Conservation (phyloP, 2,888 invertebrate species). For the Chirona hameri region DNA sequence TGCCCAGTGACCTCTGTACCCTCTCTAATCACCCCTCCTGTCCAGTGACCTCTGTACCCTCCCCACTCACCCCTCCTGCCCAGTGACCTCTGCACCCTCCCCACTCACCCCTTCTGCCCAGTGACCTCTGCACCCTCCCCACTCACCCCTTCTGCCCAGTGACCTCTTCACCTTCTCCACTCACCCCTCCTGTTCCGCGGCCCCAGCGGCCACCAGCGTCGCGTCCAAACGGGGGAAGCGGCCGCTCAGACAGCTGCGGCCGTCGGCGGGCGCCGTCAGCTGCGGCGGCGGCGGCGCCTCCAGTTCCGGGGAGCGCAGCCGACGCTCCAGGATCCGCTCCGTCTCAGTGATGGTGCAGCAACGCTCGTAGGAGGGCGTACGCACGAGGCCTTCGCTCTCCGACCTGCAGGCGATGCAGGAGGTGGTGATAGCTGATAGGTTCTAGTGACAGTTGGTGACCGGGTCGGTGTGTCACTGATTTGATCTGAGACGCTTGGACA, state of each 20-base stretch:
- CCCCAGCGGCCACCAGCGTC: constrained; percentile 60
- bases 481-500: too few species aligned
- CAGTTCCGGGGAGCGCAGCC: constrained; percentile 68
- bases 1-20: too few species aligned
- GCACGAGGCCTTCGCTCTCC: constrained; percentile 62
- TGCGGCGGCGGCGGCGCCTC: constrained; percentile 77
- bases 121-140: too few species aligned
- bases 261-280: constrained; percentile 54
- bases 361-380: constrained; percentile 69
- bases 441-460: too few species aligned
- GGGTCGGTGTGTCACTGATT: too few species aligned
- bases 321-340: constrained; percentile 60
- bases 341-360: constrained; percentile 64
- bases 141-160: too few species aligned
- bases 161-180: not conserved
- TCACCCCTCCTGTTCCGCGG: not conserved
- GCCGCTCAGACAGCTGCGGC: constrained; percentile 45
- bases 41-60: too few species aligned
- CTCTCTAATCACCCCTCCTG: too few species aligned
- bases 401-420: constrained; percentile 39
- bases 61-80: too few species aligned
- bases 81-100: too few species aligned
- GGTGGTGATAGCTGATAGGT: not conserved
- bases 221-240: constrained; percentile 81
- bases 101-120: too few species aligned